Evolutionary conservation across 2,888 invertebrate species (phyloP).

Genomic region (Orthonevra nobilis): DNA sequence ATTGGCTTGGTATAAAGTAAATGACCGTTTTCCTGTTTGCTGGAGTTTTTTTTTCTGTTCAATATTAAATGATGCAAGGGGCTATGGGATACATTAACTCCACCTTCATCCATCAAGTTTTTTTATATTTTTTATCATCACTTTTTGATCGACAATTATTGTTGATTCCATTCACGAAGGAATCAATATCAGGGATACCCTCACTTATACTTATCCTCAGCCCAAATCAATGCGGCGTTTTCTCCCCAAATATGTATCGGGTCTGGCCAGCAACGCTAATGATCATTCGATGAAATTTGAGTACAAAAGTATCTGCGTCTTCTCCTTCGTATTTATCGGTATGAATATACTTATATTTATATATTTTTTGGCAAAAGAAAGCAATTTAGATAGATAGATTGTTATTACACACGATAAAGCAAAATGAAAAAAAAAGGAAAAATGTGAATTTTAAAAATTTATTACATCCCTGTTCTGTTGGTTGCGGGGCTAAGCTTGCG

Average conservation of each 20-base stretch:
- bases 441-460: constrained; percentile 45
- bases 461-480: constrained; percentile 40
- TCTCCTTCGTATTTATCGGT: constrained; percentile 25
- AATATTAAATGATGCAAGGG: constrained; percentile 11
- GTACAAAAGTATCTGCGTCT: constrained; percentile 19
- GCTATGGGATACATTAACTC: constrained; percentile 25
- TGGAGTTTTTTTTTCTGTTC: neutral
- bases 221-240: constrained; percentile 48
- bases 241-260: too few relatives aligned
- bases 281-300: constrained; percentile 37
- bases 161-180: constrained; percentile 49
- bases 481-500: constrained; percentile 14
- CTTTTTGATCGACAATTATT: constrained; percentile 55
- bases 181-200: constrained; percentile 56
- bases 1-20: constrained; percentile 17
- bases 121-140: constrained; percentile 48
- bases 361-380: constrained; percentile 65
- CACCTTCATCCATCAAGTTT: constrained; percentile 25
- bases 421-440: neutral
- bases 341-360: neutral
- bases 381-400: constrained; percentile 70
- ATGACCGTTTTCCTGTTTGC: constrained; percentile 56
- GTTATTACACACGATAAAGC: constrained; percentile 52
- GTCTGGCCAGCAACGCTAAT: constrained; percentile 12
- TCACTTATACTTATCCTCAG: constrained; percentile 46